Evolutionary conservation across 2,888 invertebrate species (phyloP), one percentile per base, ranked within the genome.

Genomic region (Mesorhabditis spiculigera): DNA sequence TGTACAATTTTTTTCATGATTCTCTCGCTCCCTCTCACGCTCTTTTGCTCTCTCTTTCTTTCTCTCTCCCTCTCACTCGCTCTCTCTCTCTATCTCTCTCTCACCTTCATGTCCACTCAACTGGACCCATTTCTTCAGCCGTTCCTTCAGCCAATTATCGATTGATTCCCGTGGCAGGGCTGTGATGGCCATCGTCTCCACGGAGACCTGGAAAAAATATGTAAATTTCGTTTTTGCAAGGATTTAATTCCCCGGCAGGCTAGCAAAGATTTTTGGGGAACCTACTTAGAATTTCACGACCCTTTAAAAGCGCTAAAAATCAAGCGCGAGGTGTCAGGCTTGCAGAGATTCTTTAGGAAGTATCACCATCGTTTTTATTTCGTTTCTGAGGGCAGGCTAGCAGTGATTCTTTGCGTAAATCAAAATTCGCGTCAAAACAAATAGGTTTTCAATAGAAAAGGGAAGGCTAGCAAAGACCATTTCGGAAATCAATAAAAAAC

Each of bases 131-230:
- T 82, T 82, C 72, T 84, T 81, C 43, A 86, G 76, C n/a, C 85
- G 71, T 69, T 86, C 82, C 67, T 80, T 81, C 43, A 86, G 76
- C 85, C 86, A 86, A 68, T 78, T 80, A 72, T 86, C 85, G 73
- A 82, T 77, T n/a, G 58, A 50, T 50, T 50, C 58, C 2, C 58
- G 58, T 28, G 86, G 84, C 43, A 85, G 72, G 28, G 84, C 84
- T 10, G 81, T 84, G 77, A 87, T 85, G 70, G 79, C 85, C 84
- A 79, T 82, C 73, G 78, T 86, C 82, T 85, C 82, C 70, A 80
- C 85, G 74, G 82, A 81, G 68, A 79, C 80, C 85, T 82, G 74
- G 63, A 78, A 78, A 16, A 28, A 28, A 28, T 28, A 28, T 28
- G 28, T 28, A 28, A 28, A 28, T 28, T 28, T 28, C 28, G 28